Conservation (phyloP, 2,888 invertebrate species). For the Periphyllus acericola region DNA sequence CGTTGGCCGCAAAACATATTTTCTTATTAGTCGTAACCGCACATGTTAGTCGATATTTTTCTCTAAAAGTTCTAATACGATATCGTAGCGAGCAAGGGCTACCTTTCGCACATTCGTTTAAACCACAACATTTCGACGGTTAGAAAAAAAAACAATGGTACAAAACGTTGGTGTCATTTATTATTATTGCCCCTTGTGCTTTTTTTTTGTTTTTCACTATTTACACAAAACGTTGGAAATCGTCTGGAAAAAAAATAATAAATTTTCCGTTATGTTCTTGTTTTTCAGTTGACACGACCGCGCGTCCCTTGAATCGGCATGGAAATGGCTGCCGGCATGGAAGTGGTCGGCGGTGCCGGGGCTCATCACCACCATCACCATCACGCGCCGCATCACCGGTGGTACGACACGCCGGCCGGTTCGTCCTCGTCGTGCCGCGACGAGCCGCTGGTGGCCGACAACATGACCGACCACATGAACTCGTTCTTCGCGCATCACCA, state of each 20-base stretch:
- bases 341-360: slow-evolving; percentile 60
- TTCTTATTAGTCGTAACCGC: too few relatives aligned
- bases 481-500: slow-evolving; percentile 64
- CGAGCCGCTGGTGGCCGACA: slow-evolving; percentile 53
- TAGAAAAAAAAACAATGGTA: too few relatives aligned
- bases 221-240: too few relatives aligned
- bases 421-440: slow-evolving; percentile 56
- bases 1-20: too few relatives aligned
- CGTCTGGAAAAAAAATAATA: background rate
- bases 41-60: too few relatives aligned
- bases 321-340: slow-evolving; percentile 62
- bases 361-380: slow-evolving; percentile 59
- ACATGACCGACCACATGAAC: slow-evolving; percentile 64
- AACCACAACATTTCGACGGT: too few relatives aligned
- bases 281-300: background rate
- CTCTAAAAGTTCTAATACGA: too few relatives aligned
- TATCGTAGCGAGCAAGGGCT: too few relatives aligned
- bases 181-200: too few relatives aligned
- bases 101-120: too few relatives aligned
- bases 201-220: too few relatives aligned
- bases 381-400: slow-evolving; percentile 62
- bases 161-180: too few relatives aligned
- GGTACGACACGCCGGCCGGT: slow-evolving; percentile 62
- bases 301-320: slow-evolving; percentile 15
- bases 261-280: background rate